Evolutionary conservation across 2,113 vertebrate species (phyloP), one percentile per base, ranked within the genome.

Genomic region (Turnix velox): DNA sequence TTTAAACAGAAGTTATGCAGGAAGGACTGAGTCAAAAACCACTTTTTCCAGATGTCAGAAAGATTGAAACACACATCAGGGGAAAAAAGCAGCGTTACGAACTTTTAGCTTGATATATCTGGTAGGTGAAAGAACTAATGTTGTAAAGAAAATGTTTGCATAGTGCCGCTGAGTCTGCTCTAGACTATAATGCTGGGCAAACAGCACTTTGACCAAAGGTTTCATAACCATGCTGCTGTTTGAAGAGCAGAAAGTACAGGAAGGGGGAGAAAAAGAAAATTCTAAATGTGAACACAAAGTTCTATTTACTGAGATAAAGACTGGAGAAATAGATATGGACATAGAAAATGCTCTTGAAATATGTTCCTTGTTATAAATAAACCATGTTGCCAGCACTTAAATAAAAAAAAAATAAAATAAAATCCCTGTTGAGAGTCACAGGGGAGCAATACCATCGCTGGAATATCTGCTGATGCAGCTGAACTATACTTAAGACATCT

Each of bases 21-120:
- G 80, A 96, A 97, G 78, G 88, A 96, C 96, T 94, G 96, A 96
- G 89, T 45, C 92, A 94, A 91, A 97, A 97, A 91, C 39, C 91
- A 92, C 88, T 96, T 97, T 97, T 98, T 97, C 97, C 97, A 98
- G 97, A 98, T 97, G 97, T 97, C 95, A 97, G 92, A 96, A 97
- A 97, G 73, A 93, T 88, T 71, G 87, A 96, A 92, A 92, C 90
- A n/a, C 90, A 78, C 76, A 68, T 54, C 28, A 93, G 78, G 94
- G 94, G 81, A 73, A 95, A 95, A 96, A 93, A 84, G n/a, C 43
- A 59, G 40, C 15, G 15, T 91, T 95, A 81, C 6, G 15, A 94
- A 95, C 90, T 90, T 97, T 95, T 72, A 94, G 75, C 85, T 94
- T 96, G 93, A 88, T 94, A 52, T 94, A 86, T 96, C 93, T 96